Conservation (phyloP, 2,113 vertebrate genomes). For the Collichthys lucidus region DNA sequence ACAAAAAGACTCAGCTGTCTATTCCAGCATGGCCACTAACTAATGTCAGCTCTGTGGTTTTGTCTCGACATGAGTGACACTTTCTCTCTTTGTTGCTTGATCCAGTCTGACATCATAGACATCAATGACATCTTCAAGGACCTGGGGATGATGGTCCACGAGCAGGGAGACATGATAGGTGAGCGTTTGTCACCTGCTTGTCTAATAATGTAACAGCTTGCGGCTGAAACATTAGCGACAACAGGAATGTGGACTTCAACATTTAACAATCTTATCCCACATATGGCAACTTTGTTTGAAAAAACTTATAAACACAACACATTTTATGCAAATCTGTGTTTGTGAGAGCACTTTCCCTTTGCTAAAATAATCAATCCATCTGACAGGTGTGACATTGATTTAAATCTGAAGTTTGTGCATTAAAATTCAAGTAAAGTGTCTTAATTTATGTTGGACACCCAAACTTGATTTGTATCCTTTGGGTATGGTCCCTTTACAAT, state of each 20-base stretch:
- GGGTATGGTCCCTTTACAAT: no score
- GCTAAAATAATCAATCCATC: no score
- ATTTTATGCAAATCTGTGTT: no score
- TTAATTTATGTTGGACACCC: no score
- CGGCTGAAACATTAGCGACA: neutral
- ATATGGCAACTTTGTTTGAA: neutral
- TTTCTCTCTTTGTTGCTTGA: slow-evolving; percentile 29
- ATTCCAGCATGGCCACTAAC: no score
- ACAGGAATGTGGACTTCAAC: neutral
- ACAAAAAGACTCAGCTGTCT: slow-evolving; percentile 9
- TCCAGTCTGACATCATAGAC: slow-evolving; percentile 95
- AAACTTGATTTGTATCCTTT: no score
- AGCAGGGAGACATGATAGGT: slow-evolving; percentile 98
- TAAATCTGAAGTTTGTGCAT: no score
- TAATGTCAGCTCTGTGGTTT: neutral
- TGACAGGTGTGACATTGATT: no score
- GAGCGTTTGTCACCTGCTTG: slow-evolving; percentile 65
- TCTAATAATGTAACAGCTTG: neutral
- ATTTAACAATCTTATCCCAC: neutral
- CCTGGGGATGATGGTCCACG: slow-evolving; percentile 97
- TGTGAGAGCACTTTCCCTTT: no score
- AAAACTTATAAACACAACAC: no score
- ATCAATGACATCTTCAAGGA: slow-evolving; percentile 99
- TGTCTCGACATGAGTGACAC: neutral
- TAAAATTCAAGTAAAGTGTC: no score